Conservation (phyloP, 2,888 invertebrate genomes). For the Cataglyphis livida region DNA sequence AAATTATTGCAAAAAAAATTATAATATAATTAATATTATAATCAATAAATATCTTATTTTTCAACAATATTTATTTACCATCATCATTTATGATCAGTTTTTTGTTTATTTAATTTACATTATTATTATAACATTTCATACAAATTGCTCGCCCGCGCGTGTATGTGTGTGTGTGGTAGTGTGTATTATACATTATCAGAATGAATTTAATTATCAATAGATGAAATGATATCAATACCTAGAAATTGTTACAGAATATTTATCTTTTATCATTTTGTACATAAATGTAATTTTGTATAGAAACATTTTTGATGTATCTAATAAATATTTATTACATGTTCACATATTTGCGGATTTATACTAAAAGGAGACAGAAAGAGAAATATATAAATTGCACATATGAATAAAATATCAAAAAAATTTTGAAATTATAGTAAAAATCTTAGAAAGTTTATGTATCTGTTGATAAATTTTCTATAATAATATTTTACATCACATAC, state of each 20-base stretch:
- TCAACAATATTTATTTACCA: constrained; percentile 60
- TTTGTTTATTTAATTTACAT: constrained; percentile 37
- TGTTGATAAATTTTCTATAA: neutral
- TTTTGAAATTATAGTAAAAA: constrained; percentile 11
- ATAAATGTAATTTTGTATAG: constrained; percentile 27
- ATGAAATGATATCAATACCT: neutral
- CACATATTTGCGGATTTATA: neutral
- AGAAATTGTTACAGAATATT: constrained; percentile 15
- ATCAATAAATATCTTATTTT: constrained; percentile 63
- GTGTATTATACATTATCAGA: constrained; percentile 1
- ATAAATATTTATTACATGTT: constrained; percentile 24
- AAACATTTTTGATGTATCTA: constrained; percentile 12
- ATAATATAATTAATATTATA: constrained; percentile 36
- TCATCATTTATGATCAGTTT: constrained; percentile 7
- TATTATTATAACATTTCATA: neutral
- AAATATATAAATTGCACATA: neutral
- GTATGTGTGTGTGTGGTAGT: neutral
- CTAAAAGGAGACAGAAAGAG: constrained; percentile 1
- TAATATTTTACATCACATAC: neutral
- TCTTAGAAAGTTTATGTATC: neutral
- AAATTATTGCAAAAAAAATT: constrained; percentile 41
- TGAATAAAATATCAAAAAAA: constrained; percentile 3
- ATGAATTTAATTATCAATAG: too few relatives aligned
- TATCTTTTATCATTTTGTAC: constrained; percentile 21
- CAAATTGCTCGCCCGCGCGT: neutral